Percentiles rank a stretch among this genome's conserved stretches.
phyloP scores from a whole-genome alignment of 2,888 invertebrate genomes.

The Tenthredo distinguenda region DNA sequence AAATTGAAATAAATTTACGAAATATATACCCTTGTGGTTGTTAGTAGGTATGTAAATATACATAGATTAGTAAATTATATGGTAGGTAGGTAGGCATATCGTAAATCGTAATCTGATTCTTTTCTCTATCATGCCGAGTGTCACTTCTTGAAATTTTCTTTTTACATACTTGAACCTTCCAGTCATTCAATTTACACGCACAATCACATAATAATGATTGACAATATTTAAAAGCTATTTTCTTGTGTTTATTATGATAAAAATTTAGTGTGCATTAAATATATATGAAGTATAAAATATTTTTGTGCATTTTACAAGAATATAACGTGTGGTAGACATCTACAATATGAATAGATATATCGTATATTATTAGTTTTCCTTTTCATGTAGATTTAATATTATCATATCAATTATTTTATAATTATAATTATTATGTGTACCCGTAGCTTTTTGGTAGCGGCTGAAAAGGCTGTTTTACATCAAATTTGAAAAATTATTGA shows the following conservation, averaged over 20 bases:
- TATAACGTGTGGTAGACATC: slow-evolving; percentile 42
- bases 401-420: neutral
- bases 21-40: neutral
- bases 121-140: neutral
- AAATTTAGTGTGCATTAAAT: slow-evolving; percentile 50
- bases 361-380: slow-evolving; percentile 3
- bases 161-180: neutral
- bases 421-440: slow-evolving; percentile 45
- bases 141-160: neutral
- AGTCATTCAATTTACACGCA: neutral
- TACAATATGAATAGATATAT: slow-evolving; percentile 40
- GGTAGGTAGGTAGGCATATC: neutral
- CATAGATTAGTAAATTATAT: neutral
- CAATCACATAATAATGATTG: neutral
- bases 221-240: slow-evolving; percentile 8
- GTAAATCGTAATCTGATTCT: neutral
- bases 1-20: neutral
- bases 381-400: neutral
- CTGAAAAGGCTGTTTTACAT: slow-evolving; percentile 42
- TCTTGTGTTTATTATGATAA: neutral
- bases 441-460: slow-evolving; percentile 47
- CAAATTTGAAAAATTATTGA: neutral
- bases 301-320: slow-evolving; percentile 64
- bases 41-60: neutral
- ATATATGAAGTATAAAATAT: slow-evolving; percentile 67